Base-by-base conservation (phyloP, 2,888 invertebrate genomes). In the Tachystola acroxantha region DNA sequence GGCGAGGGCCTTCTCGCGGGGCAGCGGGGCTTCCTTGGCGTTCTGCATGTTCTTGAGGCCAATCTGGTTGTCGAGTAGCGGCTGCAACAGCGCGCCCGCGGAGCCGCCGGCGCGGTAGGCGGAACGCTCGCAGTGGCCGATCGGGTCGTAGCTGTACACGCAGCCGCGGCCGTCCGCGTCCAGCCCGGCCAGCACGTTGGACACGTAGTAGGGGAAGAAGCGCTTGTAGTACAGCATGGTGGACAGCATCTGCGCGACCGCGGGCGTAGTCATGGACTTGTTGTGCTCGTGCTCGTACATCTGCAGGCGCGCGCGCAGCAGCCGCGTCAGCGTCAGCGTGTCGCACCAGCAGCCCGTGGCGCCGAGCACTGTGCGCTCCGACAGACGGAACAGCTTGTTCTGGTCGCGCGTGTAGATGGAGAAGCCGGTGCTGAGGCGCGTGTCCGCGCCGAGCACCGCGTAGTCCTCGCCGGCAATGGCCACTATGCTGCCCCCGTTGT, bases 291-390 rank as follows among this genome's bases (percentile, higher is more conserved):
- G 97, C 49, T 93, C 90, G 64, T 97, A 98, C 93, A 98, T 97
- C 86, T 96, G 96, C 91, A 98, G 92, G 39, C 96, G 91, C 36
- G 96, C 95, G 48, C 91, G 89, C 19, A 98, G 75, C 45, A 96
- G 85, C 48, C 95, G 91, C 7, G 96, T 96, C 32, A 99, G 86
- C 1, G 98, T 96, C 10, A 98, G 85, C 3, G 96, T 95, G 80
- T 99, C 99, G 63, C 98, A 98, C 96, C 99, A 98, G 77, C 99
- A 99, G 11, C 99, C 99, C 12, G 96, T 92, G 37, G 96, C 96
- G 0, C 96, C 98, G n/a, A 99, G 86, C 24, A 99, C 93, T 1
- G 97, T 97, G 32, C 90, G 91, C 1, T 92, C 85, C 0, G 96
- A 94, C 52, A 98, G 76, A 47, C 90, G 87, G 63, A 96, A 96